Evolutionary conservation across 2,888 invertebrate genomes (phyloP).

Genomic region (Elmis aenea): DNA sequence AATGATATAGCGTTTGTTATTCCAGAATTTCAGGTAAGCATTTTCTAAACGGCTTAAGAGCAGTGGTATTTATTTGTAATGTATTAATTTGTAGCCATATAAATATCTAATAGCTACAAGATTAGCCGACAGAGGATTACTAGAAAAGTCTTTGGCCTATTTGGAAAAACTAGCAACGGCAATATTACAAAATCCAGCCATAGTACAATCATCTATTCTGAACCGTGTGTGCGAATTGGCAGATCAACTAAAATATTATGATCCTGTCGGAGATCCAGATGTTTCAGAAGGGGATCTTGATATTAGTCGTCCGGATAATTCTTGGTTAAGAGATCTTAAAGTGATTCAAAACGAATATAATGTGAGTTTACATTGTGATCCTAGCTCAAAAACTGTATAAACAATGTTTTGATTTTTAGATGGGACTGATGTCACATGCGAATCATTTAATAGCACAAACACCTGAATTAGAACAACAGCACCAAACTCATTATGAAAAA

Average conservation of each 20-base stretch:
- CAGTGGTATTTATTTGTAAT: conserved; percentile 3
- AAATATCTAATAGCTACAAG: conserved; percentile 78
- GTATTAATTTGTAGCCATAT: conserved; percentile 58
- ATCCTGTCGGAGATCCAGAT: conserved; percentile 37
- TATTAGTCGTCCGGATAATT: conserved; percentile 47
- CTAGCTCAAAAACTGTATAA: conserved; percentile 1
- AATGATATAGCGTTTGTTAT: conserved; percentile 69
- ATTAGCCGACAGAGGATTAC: conserved; percentile 71
- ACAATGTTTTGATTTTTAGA: conserved; percentile 21
- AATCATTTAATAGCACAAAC: conserved; percentile 19
- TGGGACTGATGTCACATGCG: conserved; percentile 30
- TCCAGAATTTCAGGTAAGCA: conserved; percentile 64
- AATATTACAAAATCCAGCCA: conserved; percentile 55
- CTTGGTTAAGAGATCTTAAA: conserved; percentile 55
- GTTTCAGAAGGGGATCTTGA: conserved; percentile 33
- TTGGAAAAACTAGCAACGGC: conserved; percentile 72
- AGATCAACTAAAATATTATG: conserved; percentile 44
- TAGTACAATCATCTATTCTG: conserved; percentile 51
- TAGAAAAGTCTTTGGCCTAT: conserved; percentile 78
- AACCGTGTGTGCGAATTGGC: conserved; percentile 50
- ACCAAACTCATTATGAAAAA: conserved; percentile 16
- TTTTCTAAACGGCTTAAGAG: conserved; percentile 1
- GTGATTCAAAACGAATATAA: conserved; percentile 45
- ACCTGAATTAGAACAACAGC: conserved; percentile 10
- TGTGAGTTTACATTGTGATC: conserved; percentile 32